These are phyloP conservation scores for Xiphorhynchus elegans DNA, from an alignment of 2,113 vertebrate genomes.

Conservation along the genomic window DNA sequence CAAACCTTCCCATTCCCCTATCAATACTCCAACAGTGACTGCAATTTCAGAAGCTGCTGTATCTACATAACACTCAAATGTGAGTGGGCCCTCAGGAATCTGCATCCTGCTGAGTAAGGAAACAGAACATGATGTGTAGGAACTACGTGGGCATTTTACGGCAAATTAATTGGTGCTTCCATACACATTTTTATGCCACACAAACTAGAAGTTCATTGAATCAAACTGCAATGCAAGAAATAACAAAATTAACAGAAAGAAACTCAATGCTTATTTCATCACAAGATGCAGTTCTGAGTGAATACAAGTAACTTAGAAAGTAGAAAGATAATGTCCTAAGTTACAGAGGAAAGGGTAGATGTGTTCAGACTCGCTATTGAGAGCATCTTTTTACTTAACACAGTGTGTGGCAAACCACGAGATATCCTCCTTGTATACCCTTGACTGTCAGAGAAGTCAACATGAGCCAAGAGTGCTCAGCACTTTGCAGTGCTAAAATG, in stretches of 20 bases:
- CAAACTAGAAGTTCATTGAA: background rate
- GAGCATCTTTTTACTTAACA: background rate
- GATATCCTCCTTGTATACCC: rapidly evolving
- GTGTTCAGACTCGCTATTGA: background rate
- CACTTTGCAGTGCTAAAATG: background rate
- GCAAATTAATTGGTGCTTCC: background rate
- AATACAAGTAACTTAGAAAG: background rate
- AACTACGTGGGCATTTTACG: background rate
- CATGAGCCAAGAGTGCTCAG: background rate
- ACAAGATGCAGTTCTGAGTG: background rate
- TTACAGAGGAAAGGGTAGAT: background rate
- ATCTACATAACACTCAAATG: background rate
- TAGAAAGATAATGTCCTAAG: background rate
- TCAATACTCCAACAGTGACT: background rate
- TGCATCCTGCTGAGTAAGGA: background rate
- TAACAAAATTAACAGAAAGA: background rate
- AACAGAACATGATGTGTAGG: background rate
- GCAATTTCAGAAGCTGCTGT: background rate
- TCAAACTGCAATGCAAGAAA: background rate
- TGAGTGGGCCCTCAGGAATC: background rate
- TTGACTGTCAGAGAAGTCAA: background rate
- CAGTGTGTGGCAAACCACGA: rapidly evolving
- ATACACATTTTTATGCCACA: background rate
- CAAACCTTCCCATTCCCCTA: background rate
- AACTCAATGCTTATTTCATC: background rate